Conservation (phyloP, 1,140 invertebrate species). For the Ganaspis sp. region DNA sequence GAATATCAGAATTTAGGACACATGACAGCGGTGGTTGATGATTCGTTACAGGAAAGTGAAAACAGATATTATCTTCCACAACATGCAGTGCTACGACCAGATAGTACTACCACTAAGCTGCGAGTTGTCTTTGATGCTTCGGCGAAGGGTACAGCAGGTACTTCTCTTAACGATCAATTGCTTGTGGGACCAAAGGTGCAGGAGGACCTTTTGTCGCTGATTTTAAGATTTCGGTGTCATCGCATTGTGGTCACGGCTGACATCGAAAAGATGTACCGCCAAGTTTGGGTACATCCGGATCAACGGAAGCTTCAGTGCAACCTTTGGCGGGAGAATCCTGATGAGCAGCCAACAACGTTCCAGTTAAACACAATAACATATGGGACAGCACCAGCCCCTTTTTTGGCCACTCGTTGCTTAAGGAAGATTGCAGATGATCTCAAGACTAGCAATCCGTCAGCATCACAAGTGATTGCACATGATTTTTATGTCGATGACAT, state of each 20-base stretch:
- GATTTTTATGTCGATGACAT: neutral
- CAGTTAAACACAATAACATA: constrained; percentile 57
- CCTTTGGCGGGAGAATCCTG: constrained; percentile 61
- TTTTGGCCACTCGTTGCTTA: constrained; percentile 45
- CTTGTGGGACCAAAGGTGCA: constrained; percentile 33
- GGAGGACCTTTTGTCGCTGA: constrained; percentile 32
- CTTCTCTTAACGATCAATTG: neutral
- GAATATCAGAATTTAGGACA: neutral
- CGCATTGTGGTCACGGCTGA: constrained; percentile 62
- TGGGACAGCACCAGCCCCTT: constrained; percentile 47
- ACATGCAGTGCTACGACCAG: neutral
- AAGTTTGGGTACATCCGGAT: constrained; percentile 58
- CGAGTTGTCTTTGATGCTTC: neutral
- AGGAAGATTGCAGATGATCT: neutral
- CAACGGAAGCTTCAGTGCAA: constrained; percentile 65
- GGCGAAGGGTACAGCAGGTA: neutral
- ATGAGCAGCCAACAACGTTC: constrained; percentile 54
- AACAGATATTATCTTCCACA: neutral
- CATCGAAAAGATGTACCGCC: constrained; percentile 71
- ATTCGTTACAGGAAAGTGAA: neutral
- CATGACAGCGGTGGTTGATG: no score
- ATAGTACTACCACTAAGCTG: neutral
- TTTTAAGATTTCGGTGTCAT: constrained; percentile 58
- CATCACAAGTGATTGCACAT: neutral
- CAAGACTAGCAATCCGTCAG: neutral